Evolutionary conservation across 64 coral and sea anemone genomes (phyloP), one percentile per base, ranked within the genome.

Genomic region (Stichodactyla helianthus): DNA sequence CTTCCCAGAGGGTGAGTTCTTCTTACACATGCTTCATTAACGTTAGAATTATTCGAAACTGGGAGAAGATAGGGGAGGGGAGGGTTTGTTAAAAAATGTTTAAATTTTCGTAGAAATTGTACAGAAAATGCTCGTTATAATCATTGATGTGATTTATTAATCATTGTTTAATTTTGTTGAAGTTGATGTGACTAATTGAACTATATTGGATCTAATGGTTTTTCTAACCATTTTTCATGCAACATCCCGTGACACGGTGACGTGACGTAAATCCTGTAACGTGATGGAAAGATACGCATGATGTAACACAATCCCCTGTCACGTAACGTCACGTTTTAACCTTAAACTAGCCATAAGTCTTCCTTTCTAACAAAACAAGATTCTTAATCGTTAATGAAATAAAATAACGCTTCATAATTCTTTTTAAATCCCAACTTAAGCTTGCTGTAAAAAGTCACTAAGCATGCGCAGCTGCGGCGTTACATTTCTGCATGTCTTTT

Each of bases 1-100:
- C 91, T 17, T 96, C 94, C 5, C 83, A 52, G 71, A 86, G 68
- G 84, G 92, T 93, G 60, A 71, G 91, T 79, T 26, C 35, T 44
- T 44, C 35, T 44, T 44, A 44, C 35, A 44, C 35, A 58, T 58
- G 9, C 4, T 58, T 58, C 55, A 27, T 71, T 31, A 31, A 44
- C 35, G 35, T 44, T 44, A 44, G 35, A 44, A 3, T 44, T n/a
- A n/a, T 9, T 28, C 10, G 25, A 11, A 5, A 15, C n/a, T n/a
- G n/a, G 55, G 14, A 58, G 55, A 44, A 3, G 35, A 3, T 1
- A 44, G 35, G 35, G 35, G 35, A 44, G 35, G 35, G 35, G 35
- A 44, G 35, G 35, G 35, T 44, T 44, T 44, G 35, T 44, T 44
- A 1, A 44, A 44, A 44, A 44, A 44, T 44, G 35, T 2, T 44